phyloP scores from a whole-genome alignment of 2,797 vertebrate genomes.

The Pyrocephalus nanus region DNA sequence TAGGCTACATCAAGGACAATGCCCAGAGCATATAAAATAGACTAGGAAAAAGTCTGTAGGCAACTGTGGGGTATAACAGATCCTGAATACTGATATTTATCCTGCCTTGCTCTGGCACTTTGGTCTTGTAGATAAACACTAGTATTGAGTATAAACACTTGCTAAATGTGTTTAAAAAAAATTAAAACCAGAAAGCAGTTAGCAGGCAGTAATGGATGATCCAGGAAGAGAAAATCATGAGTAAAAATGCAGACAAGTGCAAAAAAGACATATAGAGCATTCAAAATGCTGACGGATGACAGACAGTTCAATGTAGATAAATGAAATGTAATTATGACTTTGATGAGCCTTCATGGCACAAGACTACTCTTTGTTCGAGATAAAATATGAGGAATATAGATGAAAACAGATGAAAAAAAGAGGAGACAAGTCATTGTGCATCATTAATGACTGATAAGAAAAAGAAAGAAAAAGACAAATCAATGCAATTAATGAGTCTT shows the following conservation, averaged over 20 bases:
- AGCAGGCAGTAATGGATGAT: constrained; percentile 12
- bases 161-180: constrained; percentile 8
- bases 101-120: not conserved
- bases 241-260: constrained; percentile 23
- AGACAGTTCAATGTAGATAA: constrained; percentile 64
- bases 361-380: constrained; percentile 56
- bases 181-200: not conserved
- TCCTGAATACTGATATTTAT: not conserved
- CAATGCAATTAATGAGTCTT: constrained; percentile 53
- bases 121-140: not conserved
- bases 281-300: constrained; percentile 52
- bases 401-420: constrained; percentile 22
- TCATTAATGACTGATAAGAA: constrained; percentile 67
- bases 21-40: not conserved
- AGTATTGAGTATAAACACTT: not conserved
- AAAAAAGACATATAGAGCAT: not conserved
- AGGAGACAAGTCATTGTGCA: constrained; percentile 37
- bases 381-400: constrained; percentile 60
- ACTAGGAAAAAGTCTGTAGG: not conserved
- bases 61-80: not conserved
- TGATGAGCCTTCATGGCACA: constrained; percentile 59
- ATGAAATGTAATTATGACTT: constrained; percentile 69
- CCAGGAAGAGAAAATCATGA: constrained; percentile 8
- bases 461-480: constrained; percentile 57
- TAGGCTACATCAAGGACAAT: not conserved